These are phyloP conservation scores for Limnephilus lunatus DNA, from an alignment of 2,888 invertebrate genomes.

Conservation along the genomic window DNA sequence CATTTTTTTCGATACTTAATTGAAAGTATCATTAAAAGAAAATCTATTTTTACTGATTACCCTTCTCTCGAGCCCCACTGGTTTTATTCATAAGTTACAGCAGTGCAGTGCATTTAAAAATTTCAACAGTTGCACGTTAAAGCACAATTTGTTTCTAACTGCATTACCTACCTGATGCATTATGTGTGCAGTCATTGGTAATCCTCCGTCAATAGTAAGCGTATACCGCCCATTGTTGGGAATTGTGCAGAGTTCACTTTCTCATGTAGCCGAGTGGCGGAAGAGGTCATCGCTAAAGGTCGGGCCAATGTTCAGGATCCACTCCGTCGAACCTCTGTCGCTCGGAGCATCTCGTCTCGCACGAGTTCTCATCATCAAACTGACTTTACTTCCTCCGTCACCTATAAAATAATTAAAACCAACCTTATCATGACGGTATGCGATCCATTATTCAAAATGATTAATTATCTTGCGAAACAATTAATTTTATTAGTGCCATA, in stretches of 20 bases:
- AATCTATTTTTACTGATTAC: too few relatives aligned
- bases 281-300: slow-evolving; percentile 54
- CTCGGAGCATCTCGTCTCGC: slow-evolving; percentile 48
- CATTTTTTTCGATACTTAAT: too few relatives aligned
- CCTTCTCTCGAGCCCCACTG: too few relatives aligned
- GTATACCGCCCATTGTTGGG: slow-evolving; percentile 48
- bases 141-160: neutral
- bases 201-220: neutral
- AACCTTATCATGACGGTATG: neutral
- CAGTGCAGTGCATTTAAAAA: neutral
- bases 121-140: neutral
- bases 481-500: neutral
- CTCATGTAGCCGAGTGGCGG: slow-evolving; percentile 50
- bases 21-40: too few relatives aligned
- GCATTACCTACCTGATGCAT: neutral
- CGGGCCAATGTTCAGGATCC: slow-evolving; percentile 36
- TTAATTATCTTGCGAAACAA: neutral
- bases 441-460: neutral
- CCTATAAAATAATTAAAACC: neutral
- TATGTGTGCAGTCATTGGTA: neutral
- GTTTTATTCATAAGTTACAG: too few relatives aligned
- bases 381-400: neutral
- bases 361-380: slow-evolving; percentile 25
- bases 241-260: slow-evolving; percentile 55
- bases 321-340: slow-evolving; percentile 27